Evolutionary conservation across 53 echinoderm and acorn worm species (phyloP), one percentile per base, ranked within the genome.

Genomic region (Echinarachnius parma): DNA sequence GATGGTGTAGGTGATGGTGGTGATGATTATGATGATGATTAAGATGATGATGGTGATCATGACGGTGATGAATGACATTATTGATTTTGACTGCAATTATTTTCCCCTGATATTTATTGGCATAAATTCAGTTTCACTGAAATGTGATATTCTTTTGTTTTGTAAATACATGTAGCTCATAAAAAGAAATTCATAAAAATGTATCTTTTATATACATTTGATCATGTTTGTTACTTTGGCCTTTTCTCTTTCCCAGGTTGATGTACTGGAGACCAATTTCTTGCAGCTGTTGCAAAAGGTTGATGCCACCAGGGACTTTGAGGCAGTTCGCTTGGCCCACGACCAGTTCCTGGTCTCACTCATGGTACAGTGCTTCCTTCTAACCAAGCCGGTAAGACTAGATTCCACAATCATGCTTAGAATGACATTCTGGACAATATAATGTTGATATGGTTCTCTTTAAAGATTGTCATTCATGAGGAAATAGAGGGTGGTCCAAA

Each of bases 311-410:
- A 77, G 94, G 33, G 94, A 94, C 34, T 94, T 94, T 86, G 94
- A 94, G 68, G 86, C 83, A 28, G 89, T 94, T 3, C 78, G 94
- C 18, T 45, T 94, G 22, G 89, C 94, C 28, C 94, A 94, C 34
- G 90, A 94, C 39, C 90, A 94, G 75, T 94, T 94, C 76, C 46
- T 94, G 25, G 81, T 90, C 0, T 94, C 94, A 3, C 86, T 94
- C 48, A 75, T 90, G 50, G 90, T 77, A 11, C 94, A 94, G 76
- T 86, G 90, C 62, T 94, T 90, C 34, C 90, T 94, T 9, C 90
- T 89, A 16, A 87, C 69, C 48, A 90, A 94, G 67, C 94, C 94
- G 5, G 94, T 94, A 65, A 84, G 78, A 66, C n/a, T 0, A 9
- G n/a, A n/a, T n/a, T n/a, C n/a, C n/a, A n/a, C n/a, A n/a, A n/a